These are phyloP conservation scores for Euproctis similis DNA, from an alignment of 2,888 invertebrate species.

Conservation along the genomic window DNA sequence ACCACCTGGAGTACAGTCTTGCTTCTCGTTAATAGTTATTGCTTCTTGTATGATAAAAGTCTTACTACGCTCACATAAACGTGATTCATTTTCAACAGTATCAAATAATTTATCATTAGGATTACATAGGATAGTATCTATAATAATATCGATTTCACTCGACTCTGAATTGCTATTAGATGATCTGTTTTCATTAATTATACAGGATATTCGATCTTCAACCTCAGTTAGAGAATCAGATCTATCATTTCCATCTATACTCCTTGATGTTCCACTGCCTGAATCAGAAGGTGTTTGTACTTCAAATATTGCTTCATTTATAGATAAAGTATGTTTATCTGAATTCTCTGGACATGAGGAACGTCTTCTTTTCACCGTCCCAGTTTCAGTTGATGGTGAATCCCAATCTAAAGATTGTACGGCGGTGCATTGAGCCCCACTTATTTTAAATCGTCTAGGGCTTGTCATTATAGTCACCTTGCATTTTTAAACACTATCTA, in stretches of 20 bases:
- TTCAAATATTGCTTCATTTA: constrained; percentile 53
- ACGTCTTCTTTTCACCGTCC: constrained; percentile 82
- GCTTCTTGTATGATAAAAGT: constrained; percentile 51
- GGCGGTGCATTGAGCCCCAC: constrained; percentile 53
- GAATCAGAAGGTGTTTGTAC: constrained; percentile 61
- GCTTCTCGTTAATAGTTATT: constrained; percentile 31
- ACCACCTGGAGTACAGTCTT: constrained; percentile 28
- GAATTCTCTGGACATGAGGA: constrained; percentile 69
- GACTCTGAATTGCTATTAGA: constrained; percentile 66
- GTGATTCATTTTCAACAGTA: constrained; percentile 38
- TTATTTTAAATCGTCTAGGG: constrained; percentile 66
- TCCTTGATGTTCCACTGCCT: constrained; percentile 57
- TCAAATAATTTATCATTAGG: constrained; percentile 38
- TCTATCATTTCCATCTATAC: constrained; percentile 51
- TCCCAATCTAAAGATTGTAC: constrained; percentile 80
- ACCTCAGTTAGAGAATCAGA: constrained; percentile 58
- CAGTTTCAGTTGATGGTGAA: constrained; percentile 81
- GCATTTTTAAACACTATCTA: constrained; percentile 42
- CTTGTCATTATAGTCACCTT: constrained; percentile 65
- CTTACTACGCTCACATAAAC: constrained; percentile 46
- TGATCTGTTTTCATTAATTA: constrained; percentile 67
- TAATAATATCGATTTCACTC: constrained; percentile 59
- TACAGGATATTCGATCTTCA: constrained; percentile 67
- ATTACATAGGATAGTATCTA: constrained; percentile 53
- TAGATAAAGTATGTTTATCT: constrained; percentile 27